A percentile compares a stretch with the other conserved stretches of the same genome.
Conservation (phyloP, 2,888 invertebrate species). For the Mythimna ferrago region DNA sequence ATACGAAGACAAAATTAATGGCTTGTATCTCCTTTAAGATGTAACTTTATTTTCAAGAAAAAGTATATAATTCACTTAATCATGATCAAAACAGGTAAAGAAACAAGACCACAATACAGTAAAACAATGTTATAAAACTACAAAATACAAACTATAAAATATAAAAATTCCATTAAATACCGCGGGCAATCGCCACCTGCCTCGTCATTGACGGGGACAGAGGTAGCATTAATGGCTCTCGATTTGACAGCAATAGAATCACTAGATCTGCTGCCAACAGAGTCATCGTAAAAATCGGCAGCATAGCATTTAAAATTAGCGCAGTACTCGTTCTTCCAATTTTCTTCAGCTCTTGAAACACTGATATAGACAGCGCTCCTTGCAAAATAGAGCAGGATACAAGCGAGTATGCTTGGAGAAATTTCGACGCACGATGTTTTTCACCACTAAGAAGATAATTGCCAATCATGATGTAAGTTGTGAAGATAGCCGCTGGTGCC, state of each 20-base stretch:
- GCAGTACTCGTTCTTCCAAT: conserved; percentile 57
- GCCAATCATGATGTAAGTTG: conserved; percentile 76
- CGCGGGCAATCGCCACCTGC: background rate
- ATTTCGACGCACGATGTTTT: conserved; percentile 68
- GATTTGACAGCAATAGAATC: conserved; percentile 72
- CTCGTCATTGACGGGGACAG: conserved; percentile 11
- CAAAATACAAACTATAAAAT: conserved; percentile 28
- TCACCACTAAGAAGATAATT: conserved; percentile 69
- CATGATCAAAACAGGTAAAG: background rate
- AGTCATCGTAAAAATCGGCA: conserved; percentile 78
- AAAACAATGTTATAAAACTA: conserved; percentile 26
- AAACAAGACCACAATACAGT: background rate
- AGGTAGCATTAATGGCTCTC: conserved; percentile 48
- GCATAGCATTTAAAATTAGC: conserved; percentile 76
- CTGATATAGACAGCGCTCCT: conserved; percentile 52
- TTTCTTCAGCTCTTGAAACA: conserved; percentile 43
- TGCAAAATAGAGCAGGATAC: conserved; percentile 73
- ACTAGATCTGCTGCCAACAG: conserved; percentile 78
- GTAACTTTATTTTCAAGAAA: background rate
- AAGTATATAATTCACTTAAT: no score
- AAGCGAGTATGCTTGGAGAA: conserved; percentile 78
- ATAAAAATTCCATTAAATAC: background rate
- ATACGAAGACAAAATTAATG: background rate
- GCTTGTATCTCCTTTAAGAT: background rate
- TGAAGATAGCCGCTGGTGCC: conserved; percentile 78